A percentile compares a stretch with the other conserved stretches of the same genome.
phyloP scores from a whole-genome alignment of 2,113 vertebrate species.

The Mystacornis crossleyi region DNA sequence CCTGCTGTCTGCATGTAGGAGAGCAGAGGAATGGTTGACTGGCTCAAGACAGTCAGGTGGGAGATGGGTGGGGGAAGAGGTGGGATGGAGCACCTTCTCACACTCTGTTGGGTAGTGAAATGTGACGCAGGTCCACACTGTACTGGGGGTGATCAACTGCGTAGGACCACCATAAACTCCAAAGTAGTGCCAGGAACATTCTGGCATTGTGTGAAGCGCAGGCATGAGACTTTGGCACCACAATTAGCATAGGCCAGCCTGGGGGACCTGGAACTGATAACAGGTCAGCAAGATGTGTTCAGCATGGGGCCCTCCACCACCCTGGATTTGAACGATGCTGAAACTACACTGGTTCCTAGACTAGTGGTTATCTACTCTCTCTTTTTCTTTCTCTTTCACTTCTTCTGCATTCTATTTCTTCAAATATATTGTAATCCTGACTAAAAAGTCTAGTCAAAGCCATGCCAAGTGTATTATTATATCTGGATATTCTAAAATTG shows the following conservation, averaged over 20 bases:
- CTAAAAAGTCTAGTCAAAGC: not conserved
- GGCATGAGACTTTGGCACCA: fast-evolving
- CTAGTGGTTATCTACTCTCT: no score
- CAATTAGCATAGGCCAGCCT: no score
- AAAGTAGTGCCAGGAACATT: not conserved
- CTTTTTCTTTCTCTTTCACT: not conserved
- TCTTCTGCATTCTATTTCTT: not conserved
- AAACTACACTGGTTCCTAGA: not conserved
- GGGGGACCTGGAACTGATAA: no score
- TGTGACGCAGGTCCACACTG: fast-evolving
- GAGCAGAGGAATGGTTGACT: not conserved
- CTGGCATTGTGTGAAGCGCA: not conserved
- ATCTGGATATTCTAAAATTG: not conserved
- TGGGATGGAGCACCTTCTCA: not conserved
- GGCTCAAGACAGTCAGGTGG: not conserved
- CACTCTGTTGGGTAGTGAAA: not conserved
- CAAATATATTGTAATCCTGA: not conserved
- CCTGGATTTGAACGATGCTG: not conserved
- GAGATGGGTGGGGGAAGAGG: not conserved
- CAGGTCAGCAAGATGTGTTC: not conserved
- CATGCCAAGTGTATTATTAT: not conserved
- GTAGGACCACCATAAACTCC: fast-evolving
- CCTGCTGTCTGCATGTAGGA: not conserved
- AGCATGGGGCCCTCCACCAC: fast-evolving
- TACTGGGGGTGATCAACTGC: fast-evolving